phyloP scores from a whole-genome alignment of 1,140 invertebrate species.

The Leptestheria dahalacensis region DNA sequence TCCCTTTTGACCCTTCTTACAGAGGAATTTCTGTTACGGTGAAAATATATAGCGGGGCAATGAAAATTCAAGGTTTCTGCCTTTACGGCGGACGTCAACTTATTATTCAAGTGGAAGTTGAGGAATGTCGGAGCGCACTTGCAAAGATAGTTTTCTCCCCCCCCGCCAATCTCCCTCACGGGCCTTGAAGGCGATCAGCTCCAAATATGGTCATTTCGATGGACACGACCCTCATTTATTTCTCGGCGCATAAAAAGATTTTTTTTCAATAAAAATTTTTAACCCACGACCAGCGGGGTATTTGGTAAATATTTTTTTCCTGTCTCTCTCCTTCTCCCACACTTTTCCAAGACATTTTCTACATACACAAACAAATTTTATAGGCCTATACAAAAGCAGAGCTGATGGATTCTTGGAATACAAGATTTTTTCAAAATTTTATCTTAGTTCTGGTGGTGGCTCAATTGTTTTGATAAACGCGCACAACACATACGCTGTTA shows the following conservation, averaged over 20 bases:
- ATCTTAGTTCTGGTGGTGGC: not conserved
- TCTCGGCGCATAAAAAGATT: no score
- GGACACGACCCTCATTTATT: no score
- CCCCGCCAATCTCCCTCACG: not conserved
- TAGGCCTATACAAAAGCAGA: no score
- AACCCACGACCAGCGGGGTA: no score
- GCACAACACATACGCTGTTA: not conserved
- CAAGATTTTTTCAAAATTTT: not conserved
- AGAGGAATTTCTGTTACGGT: not conserved
- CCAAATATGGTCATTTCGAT: not conserved
- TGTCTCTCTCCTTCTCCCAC: no score
- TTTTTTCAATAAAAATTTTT: no score
- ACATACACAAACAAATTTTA: no score
- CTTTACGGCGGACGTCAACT: not conserved
- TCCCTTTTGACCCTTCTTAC: no score
- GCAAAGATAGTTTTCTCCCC: not conserved
- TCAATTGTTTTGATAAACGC: not conserved
- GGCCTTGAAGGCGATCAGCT: not conserved
- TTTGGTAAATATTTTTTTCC: no score
- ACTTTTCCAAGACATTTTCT: no score
- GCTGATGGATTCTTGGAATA: no score
- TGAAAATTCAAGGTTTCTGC: not conserved
- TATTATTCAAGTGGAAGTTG: not conserved
- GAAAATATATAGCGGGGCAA: not conserved
- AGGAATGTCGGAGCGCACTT: not conserved